Evolutionary conservation across 2,113 vertebrate species (phyloP).

Genomic region (Zingel zingel): DNA sequence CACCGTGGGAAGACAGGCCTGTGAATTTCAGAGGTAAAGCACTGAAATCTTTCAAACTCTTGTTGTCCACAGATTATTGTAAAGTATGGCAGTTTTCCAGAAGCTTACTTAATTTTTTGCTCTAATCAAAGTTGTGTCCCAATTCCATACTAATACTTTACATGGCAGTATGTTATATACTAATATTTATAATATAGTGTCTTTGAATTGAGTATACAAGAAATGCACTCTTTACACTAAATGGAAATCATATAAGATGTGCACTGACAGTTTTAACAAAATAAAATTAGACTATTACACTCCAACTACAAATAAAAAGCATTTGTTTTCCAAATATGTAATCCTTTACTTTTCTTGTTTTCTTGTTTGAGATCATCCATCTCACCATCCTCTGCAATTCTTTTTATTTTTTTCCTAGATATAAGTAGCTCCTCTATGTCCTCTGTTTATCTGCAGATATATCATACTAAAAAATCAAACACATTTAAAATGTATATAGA

Average conservation of each 20-base stretch:
- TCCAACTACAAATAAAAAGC: not conserved
- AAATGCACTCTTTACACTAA: not conserved
- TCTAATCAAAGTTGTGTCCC: not conserved
- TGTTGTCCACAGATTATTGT: not conserved
- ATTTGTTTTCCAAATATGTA: not conserved
- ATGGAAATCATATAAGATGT: not conserved
- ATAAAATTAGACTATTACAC: not conserved
- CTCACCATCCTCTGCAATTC: not conserved
- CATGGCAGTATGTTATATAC: not conserved
- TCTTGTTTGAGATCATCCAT: not conserved
- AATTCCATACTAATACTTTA: slow-evolving; percentile 10
- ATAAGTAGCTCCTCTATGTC: not conserved
- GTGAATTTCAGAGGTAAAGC: slow-evolving; percentile 80
- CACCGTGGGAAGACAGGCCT: slow-evolving; percentile 77
- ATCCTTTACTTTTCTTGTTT: not conserved
- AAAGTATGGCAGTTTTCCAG: not conserved
- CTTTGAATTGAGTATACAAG: not conserved
- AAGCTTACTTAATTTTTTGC: not conserved
- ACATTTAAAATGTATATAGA: not conserved
- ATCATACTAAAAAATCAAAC: not conserved
- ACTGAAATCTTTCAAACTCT: not conserved
- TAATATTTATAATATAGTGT: not conserved
- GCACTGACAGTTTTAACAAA: not conserved
- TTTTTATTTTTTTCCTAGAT: not conserved
- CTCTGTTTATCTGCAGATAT: not conserved